Percentiles rank a stretch among this genome's conserved stretches.
These are phyloP conservation scores for Eupithecia inturbata DNA, from an alignment of 2,888 invertebrate genomes.

Conservation along the genomic window DNA sequence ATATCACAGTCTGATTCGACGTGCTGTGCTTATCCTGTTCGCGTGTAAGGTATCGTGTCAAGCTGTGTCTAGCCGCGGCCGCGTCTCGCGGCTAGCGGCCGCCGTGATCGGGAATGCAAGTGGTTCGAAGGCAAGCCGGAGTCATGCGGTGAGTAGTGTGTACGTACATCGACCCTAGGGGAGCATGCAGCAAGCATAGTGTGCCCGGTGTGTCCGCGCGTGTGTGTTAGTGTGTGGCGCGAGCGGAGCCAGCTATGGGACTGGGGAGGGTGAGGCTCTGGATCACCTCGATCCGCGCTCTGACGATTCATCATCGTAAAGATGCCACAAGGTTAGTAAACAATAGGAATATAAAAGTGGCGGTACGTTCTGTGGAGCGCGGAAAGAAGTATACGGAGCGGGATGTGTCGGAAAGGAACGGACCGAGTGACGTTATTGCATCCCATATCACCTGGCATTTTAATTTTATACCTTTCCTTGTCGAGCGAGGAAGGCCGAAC, in stretches of 20 bases:
- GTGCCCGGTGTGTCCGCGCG: slow-evolving; percentile 63
- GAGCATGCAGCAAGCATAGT: slow-evolving; percentile 78
- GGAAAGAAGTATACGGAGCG: slow-evolving; percentile 68
- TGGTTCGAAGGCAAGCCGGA: slow-evolving; percentile 74
- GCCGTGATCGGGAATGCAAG: slow-evolving; percentile 84
- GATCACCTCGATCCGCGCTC: slow-evolving; percentile 67
- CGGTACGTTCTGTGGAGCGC: slow-evolving; percentile 52
- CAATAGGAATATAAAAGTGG: slow-evolving; percentile 22
- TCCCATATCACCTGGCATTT: slow-evolving; percentile 84
- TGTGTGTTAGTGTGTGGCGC: slow-evolving; percentile 80
- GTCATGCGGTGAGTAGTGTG: slow-evolving; percentile 78
- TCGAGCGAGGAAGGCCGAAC: slow-evolving; percentile 83
- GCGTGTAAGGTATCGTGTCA: slow-evolving; percentile 81
- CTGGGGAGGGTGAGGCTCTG: slow-evolving; percentile 67
- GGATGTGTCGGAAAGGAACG: slow-evolving; percentile 73
- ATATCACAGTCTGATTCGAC: slow-evolving; percentile 58
- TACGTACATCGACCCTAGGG: slow-evolving; percentile 72
- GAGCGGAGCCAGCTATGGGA: slow-evolving; percentile 82
- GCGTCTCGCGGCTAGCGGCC: slow-evolving; percentile 64
- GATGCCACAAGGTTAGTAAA: not conserved
- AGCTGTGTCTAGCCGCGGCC: slow-evolving; percentile 75
- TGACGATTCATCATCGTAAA: slow-evolving; percentile 35
- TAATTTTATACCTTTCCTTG: slow-evolving; percentile 84
- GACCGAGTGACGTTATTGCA: slow-evolving; percentile 78
- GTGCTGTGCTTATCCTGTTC: slow-evolving; percentile 79